Percentiles rank a stretch among this genome's conserved stretches.
Conservation (phyloP, 2,113 vertebrate genomes). For the Rhinogobius similis region DNA sequence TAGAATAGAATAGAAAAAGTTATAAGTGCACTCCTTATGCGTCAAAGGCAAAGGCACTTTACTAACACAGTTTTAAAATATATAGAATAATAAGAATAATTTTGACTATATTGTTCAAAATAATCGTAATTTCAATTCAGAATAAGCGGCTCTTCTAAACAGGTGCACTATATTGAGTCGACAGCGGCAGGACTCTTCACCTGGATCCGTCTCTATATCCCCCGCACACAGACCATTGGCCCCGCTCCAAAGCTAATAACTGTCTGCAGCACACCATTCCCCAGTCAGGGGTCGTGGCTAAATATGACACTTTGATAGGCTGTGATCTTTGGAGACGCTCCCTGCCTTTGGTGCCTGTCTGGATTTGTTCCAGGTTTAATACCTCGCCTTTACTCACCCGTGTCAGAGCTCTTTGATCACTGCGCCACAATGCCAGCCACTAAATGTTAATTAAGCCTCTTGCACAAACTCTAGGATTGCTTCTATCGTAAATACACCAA, state of each 20-base stretch:
- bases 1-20: too few species aligned
- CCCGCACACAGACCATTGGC: slow-evolving; percentile 25
- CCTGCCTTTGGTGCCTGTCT: slow-evolving; percentile 37
- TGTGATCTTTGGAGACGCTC: slow-evolving; percentile 60
- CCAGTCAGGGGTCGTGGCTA: slow-evolving; percentile 33
- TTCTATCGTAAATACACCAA: slow-evolving; percentile 16
- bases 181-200: slow-evolving; percentile 21
- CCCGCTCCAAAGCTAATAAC: slow-evolving; percentile 43
- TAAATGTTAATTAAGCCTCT: slow-evolving; percentile 56
- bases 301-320: slow-evolving; percentile 54
- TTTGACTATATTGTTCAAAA: too few species aligned
- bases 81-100: too few species aligned
- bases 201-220: slow-evolving; percentile 13
- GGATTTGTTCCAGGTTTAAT: slow-evolving; percentile 51
- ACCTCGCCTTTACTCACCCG: slow-evolving; percentile 34
- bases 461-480: slow-evolving; percentile 23
- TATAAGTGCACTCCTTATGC: too few species aligned
- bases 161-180: not conserved
- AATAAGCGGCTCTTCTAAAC: not conserved
- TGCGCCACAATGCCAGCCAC: slow-evolving; percentile 44
- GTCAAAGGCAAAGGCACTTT: too few species aligned
- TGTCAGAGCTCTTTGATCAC: slow-evolving; percentile 58
- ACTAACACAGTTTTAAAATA: too few species aligned
- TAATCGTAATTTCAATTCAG: too few species aligned
- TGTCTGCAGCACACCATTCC: slow-evolving; percentile 32